Percentiles rank a stretch among this genome's conserved stretches.
Evolutionary conservation across 2,888 invertebrate genomes (phyloP).

Genomic region (Drosophila kuntzei): DNA sequence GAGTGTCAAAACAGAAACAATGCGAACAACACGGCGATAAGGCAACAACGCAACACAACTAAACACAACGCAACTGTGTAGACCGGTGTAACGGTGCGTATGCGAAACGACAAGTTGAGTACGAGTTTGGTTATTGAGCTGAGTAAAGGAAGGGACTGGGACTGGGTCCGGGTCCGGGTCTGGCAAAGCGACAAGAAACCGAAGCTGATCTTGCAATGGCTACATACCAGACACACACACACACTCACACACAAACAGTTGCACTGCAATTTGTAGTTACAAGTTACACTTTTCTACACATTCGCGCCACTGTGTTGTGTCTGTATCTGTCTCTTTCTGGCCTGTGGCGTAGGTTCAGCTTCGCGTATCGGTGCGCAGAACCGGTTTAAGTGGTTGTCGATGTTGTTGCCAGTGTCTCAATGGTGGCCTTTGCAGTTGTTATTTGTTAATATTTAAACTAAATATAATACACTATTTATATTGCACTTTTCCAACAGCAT

Average conservation of each 20-base stretch:
- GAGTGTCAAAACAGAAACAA: conserved; percentile 69
- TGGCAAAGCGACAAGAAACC: conserved; percentile 37
- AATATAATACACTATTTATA: conserved; percentile 38
- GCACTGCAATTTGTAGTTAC: conserved; percentile 75
- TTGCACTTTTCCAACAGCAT: conserved; percentile 31
- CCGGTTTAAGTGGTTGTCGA: conserved; percentile 65
- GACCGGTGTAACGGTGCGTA: conserved; percentile 69
- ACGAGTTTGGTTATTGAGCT: conserved; percentile 55
- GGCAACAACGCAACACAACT: conserved; percentile 31
- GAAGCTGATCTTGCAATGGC: conserved; percentile 64
- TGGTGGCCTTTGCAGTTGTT: conserved; percentile 50
- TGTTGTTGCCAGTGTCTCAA: conserved; percentile 40
- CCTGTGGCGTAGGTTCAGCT: conserved; percentile 52
- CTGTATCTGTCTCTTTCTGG: conserved; percentile 72
- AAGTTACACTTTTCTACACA: conserved; percentile 72
- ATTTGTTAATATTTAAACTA: conserved; percentile 35
- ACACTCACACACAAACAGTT: conserved; percentile 35
- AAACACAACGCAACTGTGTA: conserved; percentile 38
- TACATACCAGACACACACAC: conserved; percentile 36
- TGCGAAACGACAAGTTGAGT: conserved; percentile 58
- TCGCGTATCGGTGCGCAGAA: conserved; percentile 63
- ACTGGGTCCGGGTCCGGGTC: conserved; percentile 14
- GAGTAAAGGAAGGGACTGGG: conserved; percentile 25
- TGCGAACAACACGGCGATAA: conserved; percentile 15
- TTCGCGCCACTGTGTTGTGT: conserved; percentile 50